phyloP scores from a whole-genome alignment of 2,797 vertebrate genomes.

The Austrolebias charrua region DNA sequence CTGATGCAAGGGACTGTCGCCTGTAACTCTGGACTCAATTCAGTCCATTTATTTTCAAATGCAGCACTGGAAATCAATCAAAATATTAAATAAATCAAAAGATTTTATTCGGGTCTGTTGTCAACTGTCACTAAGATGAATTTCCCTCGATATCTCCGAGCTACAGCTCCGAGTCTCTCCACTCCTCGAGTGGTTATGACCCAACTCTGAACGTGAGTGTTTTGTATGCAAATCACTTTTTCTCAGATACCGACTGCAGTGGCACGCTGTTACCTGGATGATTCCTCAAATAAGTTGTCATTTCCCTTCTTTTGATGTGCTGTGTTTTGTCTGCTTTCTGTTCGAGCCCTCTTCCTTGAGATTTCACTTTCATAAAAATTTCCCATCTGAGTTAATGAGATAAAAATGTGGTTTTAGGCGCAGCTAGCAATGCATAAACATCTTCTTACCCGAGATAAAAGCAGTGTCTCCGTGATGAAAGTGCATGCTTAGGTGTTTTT shows the following conservation, averaged over 20 bases:
- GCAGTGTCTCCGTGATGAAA: constrained; percentile 61
- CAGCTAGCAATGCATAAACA: constrained; percentile 57
- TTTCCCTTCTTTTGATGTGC: constrained; percentile 67
- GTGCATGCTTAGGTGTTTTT: constrained; percentile 57
- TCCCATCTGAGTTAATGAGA: constrained; percentile 58
- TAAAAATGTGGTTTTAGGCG: constrained; percentile 61
- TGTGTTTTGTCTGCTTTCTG: constrained; percentile 33
- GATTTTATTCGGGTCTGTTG: constrained; percentile 2
- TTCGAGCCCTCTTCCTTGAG: constrained; percentile 29
- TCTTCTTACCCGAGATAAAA: constrained; percentile 70
- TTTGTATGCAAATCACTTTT: constrained; percentile 42
- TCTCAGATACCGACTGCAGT: constrained; percentile 7
- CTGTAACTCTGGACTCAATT: constrained; percentile 24
- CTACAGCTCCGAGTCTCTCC: constrained; percentile 8
- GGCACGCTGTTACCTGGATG: constrained; percentile 47
- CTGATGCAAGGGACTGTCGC: constrained; percentile 51
- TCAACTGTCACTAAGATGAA: constrained; percentile 44
- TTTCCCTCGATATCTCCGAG: constrained; percentile 19
- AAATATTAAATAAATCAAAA: constrained; percentile 34
- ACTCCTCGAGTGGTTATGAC: constrained; percentile 24
- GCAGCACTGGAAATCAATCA: constrained; percentile 27
- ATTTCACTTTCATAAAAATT: constrained; percentile 48
- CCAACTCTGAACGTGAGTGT: constrained; percentile 9
- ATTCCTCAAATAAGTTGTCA: constrained; percentile 54
- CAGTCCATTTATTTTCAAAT: constrained; percentile 37